These are phyloP conservation scores for Rhinogobio ventralis DNA, from an alignment of 2,797 vertebrate species.

Conservation along the genomic window DNA sequence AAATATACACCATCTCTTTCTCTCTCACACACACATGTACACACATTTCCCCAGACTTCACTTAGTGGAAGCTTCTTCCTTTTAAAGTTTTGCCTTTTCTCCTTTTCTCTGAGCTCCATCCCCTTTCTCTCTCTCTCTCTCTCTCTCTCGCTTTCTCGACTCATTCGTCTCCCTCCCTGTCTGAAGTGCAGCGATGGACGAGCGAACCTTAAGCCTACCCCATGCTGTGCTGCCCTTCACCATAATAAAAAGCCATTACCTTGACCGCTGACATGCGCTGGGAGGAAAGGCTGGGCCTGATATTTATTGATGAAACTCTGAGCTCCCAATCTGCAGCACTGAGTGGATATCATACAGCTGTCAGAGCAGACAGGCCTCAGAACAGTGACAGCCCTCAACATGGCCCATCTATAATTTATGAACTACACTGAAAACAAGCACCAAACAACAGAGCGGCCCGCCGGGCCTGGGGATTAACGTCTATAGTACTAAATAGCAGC, in stretches of 20 bases:
- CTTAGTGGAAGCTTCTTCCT: constrained; percentile 76
- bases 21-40: constrained; percentile 41
- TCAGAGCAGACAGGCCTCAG: constrained; percentile 93
- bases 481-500: constrained; percentile 78
- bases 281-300: constrained; percentile 94
- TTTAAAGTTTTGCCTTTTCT: constrained; percentile 77
- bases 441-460: constrained; percentile 83
- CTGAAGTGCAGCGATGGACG: constrained; percentile 82
- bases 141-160: constrained; percentile 63
- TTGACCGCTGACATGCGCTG: constrained; percentile 97
- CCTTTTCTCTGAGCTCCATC: constrained; percentile 27
- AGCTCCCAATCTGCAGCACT: constrained; percentile 98
- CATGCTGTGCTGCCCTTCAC: constrained; percentile 87
- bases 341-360: constrained; percentile 99
- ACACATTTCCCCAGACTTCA: constrained; percentile 68
- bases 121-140: constrained; percentile 21
- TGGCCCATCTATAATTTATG: constrained; percentile 98
- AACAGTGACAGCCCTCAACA: constrained; percentile 92
- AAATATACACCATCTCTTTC: constrained; percentile 54
- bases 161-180: constrained; percentile 63
- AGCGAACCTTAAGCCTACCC: constrained; percentile 86
- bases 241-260: constrained; percentile 97
- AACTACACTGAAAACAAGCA: constrained; percentile 91
- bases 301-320: constrained; percentile 99
- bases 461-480: constrained; percentile 81